phyloP scores from a whole-genome alignment of 2,113 vertebrate species.

The Trichechus manatus region DNA sequence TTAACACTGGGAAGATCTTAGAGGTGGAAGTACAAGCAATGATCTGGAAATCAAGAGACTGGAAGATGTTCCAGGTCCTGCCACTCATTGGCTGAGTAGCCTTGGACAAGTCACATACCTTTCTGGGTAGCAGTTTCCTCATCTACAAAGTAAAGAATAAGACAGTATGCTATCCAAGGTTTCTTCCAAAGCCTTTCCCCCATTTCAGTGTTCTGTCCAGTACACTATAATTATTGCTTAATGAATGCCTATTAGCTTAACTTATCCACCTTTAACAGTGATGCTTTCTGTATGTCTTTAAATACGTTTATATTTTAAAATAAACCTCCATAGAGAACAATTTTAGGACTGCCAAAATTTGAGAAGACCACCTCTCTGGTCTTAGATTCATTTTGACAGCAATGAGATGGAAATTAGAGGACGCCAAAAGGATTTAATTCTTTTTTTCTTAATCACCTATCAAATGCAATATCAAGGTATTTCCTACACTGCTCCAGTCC shows the following conservation, averaged over 20 bases:
- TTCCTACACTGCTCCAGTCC: background rate
- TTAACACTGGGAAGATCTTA: background rate
- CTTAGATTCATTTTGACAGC: constrained; percentile 29
- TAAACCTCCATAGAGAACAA: background rate
- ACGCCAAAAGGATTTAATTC: background rate
- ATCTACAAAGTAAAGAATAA: background rate
- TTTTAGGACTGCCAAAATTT: background rate
- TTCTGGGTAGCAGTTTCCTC: background rate
- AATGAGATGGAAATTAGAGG: background rate
- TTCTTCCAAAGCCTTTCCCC: background rate
- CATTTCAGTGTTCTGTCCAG: background rate
- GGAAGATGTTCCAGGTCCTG: background rate
- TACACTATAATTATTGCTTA: background rate
- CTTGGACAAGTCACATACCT: background rate
- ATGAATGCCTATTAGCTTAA: background rate
- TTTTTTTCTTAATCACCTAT: background rate
- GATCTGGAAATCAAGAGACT: background rate
- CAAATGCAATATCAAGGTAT: background rate
- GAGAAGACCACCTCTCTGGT: background rate
- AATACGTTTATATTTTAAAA: constrained; percentile 20
- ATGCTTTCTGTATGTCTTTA: background rate
- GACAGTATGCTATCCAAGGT: background rate
- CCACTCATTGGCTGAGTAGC: background rate
- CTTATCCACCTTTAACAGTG: background rate
- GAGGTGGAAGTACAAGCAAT: background rate